Base-by-base conservation (phyloP, 2,797 vertebrate genomes). In the Spheniscus humboldti region DNA sequence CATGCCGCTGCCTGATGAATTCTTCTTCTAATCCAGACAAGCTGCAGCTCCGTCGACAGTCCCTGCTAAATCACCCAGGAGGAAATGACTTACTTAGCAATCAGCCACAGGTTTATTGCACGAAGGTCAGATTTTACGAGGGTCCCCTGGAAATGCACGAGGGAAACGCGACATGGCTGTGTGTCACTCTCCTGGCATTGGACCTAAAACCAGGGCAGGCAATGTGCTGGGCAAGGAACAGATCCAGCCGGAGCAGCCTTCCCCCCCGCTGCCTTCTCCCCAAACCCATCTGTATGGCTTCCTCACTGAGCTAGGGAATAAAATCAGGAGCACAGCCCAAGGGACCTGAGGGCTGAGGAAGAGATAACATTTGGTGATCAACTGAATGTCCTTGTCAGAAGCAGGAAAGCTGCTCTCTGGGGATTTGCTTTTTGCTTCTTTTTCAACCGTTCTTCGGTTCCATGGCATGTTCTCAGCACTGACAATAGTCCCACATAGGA, bases 91-190 rank as follows among this genome's bases (percentile, higher is more conserved):
- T 91, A 77, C 87, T 96, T 90, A 94, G 95, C 93, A 90, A 67
- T 64, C 90, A 76, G 60, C 63, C 79, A n/a, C 71, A 57, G 62
- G 80, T 89, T 94, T 94, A 63, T 67, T 66, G 92, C 88, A 37
- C 0, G 18, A 91, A 97, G 96, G 96, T 89, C 89, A 92, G 73
- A 31, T 93, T 97, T 96, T 90, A 96, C 1, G 43, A 93, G 92
- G 66, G 35, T 66, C 39, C 37, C 41, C 71, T 96, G 81, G 62
- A 88, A 78, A 89, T 6, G 62, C 63, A 31, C 5, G 4, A n/a
- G 57, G 41, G 88, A 95, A 57, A 35, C 1, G 0, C 2, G 4
- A 11, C 30, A 3, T 11, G 60, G 92, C 89, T 66, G 53, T 80
- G 78, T 91, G 92, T 91, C 83, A 72, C 59, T 64, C 31, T 59